These are phyloP conservation scores for Perizoma affinitatum DNA, from an alignment of 2,888 invertebrate genomes.

Conservation along the genomic window DNA sequence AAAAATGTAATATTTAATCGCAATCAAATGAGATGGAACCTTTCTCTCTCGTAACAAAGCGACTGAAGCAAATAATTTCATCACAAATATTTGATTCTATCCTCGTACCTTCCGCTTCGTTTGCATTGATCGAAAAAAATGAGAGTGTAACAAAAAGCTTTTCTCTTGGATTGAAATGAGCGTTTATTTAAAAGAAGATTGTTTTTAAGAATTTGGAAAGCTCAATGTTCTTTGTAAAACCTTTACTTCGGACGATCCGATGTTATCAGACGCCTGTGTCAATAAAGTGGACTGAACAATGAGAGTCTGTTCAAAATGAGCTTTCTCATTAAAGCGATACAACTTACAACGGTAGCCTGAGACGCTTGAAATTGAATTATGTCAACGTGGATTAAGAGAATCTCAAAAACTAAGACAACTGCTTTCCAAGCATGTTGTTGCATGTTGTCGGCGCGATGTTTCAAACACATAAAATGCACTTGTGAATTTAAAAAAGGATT, in stretches of 20 bases:
- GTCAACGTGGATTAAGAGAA: constrained; percentile 21
- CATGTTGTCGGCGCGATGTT: no score
- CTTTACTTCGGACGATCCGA: not conserved
- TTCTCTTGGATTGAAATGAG: not conserved
- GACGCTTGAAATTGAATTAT: constrained; percentile 21
- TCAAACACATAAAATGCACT: no score
- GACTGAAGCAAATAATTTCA: constrained; percentile 6
- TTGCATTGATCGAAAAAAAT: constrained; percentile 3
- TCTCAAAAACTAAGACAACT: constrained; percentile 11
- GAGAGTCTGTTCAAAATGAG: constrained; percentile 37
- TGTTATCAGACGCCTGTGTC: constrained; percentile 6
- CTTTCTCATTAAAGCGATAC: constrained; percentile 43
- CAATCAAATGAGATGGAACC: no score
- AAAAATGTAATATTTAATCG: no score
- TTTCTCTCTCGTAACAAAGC: not conserved
- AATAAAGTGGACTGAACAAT: constrained; percentile 42
- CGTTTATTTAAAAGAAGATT: constrained; percentile 2
- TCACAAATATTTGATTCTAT: not conserved
- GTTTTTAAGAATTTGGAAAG: constrained; percentile 3
- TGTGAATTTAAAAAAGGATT: no score
- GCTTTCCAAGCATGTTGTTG: constrained; percentile 4
- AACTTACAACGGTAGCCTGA: constrained; percentile 15
- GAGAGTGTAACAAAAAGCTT: constrained; percentile 7
- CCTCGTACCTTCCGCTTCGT: not conserved
- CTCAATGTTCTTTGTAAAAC: not conserved